Evolutionary conservation across 1,140 invertebrate genomes (phyloP).

Genomic region (Telenomus remus): DNA sequence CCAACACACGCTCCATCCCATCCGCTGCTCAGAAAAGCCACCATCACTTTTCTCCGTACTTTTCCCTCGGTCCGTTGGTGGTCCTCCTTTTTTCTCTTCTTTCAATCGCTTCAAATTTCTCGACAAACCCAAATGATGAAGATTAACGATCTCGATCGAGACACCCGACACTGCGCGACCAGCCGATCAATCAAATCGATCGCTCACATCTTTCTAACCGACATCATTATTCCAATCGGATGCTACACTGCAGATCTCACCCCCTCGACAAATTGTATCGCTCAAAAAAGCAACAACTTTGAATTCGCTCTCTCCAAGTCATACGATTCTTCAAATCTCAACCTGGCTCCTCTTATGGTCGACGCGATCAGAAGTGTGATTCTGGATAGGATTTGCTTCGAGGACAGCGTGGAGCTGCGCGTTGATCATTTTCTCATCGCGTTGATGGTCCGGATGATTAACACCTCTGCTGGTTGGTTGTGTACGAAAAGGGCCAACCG

Average conservation of each 20-base stretch:
- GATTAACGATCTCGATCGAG: constrained; percentile 1
- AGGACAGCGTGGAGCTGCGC: too few species aligned
- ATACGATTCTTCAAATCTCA: too few species aligned
- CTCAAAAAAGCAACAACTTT: too few species aligned
- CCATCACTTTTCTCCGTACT: constrained; percentile 3
- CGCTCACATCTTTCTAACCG: background rate
- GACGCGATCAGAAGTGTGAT: too few species aligned
- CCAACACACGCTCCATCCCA: constrained; percentile 13
- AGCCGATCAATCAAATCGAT: background rate
- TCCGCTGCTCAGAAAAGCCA: background rate
- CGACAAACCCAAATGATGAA: constrained; percentile 2
- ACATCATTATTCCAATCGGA: background rate
- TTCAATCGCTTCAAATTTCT: constrained; percentile 16
- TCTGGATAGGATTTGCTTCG: too few species aligned
- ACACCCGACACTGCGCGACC: background rate
- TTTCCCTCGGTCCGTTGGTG: constrained; percentile 36
- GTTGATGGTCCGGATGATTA: constrained; percentile 38
- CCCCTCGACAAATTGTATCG: too few species aligned
- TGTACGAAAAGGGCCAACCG: constrained; percentile 42
- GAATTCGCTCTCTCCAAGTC: too few species aligned
- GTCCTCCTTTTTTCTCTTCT: constrained; percentile 3
- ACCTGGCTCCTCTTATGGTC: too few species aligned
- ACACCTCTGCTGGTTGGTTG: constrained; percentile 35
- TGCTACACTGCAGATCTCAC: too few species aligned
- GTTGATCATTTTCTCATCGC: background rate